Evolutionary conservation across 2,113 vertebrate species (phyloP).

Genomic region (Callorhinus ursinus): DNA sequence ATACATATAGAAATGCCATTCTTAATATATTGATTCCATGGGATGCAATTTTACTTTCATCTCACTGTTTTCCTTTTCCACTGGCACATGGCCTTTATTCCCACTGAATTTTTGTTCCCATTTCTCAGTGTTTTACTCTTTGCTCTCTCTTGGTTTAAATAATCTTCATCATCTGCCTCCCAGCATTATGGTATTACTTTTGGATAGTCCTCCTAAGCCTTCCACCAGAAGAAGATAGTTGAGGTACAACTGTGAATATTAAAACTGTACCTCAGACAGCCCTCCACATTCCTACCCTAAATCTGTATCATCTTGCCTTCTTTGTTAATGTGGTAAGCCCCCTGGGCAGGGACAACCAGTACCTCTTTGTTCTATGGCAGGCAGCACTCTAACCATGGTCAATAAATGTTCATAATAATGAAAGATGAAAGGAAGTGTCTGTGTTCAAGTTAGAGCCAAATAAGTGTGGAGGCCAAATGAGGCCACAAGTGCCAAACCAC

Average conservation of each 20-base stretch:
- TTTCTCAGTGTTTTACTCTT: constrained; percentile 5
- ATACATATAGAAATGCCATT: background rate
- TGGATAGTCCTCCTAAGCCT: background rate
- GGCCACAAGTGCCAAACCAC: background rate
- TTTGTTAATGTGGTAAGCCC: background rate
- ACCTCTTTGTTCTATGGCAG: constrained; percentile 14
- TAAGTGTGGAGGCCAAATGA: constrained; percentile 61
- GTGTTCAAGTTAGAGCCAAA: constrained; percentile 61
- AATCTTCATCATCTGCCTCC: background rate
- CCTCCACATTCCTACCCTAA: background rate
- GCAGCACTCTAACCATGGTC: background rate
- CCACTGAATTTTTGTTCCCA: background rate
- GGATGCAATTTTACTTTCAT: background rate
- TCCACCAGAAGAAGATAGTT: constrained; percentile 32
- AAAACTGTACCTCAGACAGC: background rate
- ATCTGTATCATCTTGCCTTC: constrained; percentile 8
- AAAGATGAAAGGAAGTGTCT: constrained; percentile 64
- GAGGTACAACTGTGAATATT: background rate
- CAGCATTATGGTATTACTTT: background rate
- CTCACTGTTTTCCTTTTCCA: constrained; percentile 24
- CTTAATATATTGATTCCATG: background rate
- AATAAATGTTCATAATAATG: constrained; percentile 42
- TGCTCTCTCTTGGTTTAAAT: constrained; percentile 27
- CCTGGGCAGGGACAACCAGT: background rate
- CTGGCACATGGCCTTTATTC: background rate